These are phyloP conservation scores for Oryzias woworae DNA, from an alignment of 2,113 vertebrate species.

Conservation along the genomic window DNA sequence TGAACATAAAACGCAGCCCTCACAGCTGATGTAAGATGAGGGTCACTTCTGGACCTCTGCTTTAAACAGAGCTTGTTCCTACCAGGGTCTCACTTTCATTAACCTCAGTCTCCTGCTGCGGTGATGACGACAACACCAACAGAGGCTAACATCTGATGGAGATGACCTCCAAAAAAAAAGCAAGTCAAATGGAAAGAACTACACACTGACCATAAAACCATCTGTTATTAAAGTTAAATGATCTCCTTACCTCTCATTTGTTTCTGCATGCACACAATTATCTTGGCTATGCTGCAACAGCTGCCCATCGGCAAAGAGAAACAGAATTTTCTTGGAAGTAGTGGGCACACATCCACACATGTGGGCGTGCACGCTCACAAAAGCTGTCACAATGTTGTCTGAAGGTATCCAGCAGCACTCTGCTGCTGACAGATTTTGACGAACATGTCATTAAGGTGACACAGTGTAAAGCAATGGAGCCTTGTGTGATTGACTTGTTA, in stretches of 20 bases:
- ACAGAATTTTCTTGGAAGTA: conserved; percentile 43
- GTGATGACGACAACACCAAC: conserved; percentile 81
- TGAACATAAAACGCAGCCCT: not conserved
- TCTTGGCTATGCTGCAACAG: conserved; percentile 39
- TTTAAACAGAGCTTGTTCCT: conserved; percentile 74
- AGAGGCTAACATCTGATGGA: conserved; percentile 61
- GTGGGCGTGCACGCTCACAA: conserved; percentile 46
- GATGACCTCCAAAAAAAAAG: conserved; percentile 81
- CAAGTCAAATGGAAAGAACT: conserved; percentile 79
- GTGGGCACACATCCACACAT: conserved; percentile 60
- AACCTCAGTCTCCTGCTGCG: conserved; percentile 72
- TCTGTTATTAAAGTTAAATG: conserved; percentile 49
- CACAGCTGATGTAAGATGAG: conserved; percentile 23
- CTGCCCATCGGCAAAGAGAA: conserved; percentile 23
- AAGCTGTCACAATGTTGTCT: conserved; percentile 79
- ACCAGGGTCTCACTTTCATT: conserved; percentile 80
- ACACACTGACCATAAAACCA: conserved; percentile 44
- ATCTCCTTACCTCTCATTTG: conserved; percentile 45
- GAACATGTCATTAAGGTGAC: conserved; percentile 86
- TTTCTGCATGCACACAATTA: conserved; percentile 11
- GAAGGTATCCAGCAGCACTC: conserved; percentile 76
- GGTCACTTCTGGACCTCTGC: conserved; percentile 49
- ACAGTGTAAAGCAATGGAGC: conserved; percentile 86
- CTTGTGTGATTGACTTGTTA: conserved; percentile 86
- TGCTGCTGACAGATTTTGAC: conserved; percentile 82